Percentiles rank a stretch among this genome's conserved stretches.
phyloP scores from a whole-genome alignment of 2,888 invertebrate genomes.

The Suillia variegata region DNA sequence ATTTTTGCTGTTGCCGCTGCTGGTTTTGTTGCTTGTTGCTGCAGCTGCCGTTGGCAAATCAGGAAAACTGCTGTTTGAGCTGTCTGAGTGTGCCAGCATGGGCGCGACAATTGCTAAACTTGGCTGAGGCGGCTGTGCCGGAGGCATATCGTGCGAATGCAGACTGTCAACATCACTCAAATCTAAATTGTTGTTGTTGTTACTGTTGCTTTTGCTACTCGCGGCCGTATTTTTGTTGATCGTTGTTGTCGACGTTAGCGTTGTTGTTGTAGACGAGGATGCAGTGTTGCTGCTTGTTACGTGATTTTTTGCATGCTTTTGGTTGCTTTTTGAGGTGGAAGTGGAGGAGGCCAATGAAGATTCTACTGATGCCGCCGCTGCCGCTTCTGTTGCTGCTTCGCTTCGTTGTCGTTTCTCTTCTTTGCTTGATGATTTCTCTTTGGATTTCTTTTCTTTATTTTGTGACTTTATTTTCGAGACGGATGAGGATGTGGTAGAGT shows the following conservation, averaged over 20 bases:
- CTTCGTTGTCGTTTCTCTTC: constrained; percentile 48
- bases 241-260: constrained; percentile 24
- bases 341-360: too few species aligned
- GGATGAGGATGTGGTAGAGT: constrained; percentile 14
- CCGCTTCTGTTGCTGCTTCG: constrained; percentile 13
- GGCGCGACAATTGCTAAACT: constrained; percentile 37
- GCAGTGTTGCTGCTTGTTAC: neutral
- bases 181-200: constrained; percentile 43
- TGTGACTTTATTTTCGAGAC: constrained; percentile 32
- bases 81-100: constrained; percentile 52
- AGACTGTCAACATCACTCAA: constrained; percentile 53
- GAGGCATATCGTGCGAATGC: constrained; percentile 44
- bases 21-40: constrained; percentile 10
- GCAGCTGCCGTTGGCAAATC: constrained; percentile 45
- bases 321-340: constrained; percentile 18
- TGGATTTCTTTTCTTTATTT: constrained; percentile 49
- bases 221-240: constrained; percentile 24
- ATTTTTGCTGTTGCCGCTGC: constrained; percentile 14
- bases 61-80: constrained; percentile 58
- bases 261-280: neutral
- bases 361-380: too few species aligned
- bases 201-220: too few species aligned
- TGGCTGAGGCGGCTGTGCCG: constrained; percentile 4
- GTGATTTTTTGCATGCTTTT: constrained; percentile 33
- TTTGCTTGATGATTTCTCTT: constrained; percentile 45